Percentiles rank a stretch among this genome's conserved stretches.
phyloP scores from a whole-genome alignment of 2,888 invertebrate species.

The Stenurella melanura region DNA sequence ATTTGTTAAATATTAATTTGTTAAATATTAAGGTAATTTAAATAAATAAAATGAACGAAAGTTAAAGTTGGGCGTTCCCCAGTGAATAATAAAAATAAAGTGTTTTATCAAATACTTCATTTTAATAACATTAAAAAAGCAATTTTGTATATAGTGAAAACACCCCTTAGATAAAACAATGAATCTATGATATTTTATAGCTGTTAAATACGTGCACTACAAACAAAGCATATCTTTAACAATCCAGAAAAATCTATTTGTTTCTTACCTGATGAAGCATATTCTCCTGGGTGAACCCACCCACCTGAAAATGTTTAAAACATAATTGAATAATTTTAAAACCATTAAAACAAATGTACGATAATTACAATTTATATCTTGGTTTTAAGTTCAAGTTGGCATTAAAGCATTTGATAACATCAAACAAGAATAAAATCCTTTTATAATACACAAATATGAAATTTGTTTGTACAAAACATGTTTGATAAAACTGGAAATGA shows the following conservation, averaged over 20 bases:
- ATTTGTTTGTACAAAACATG: no score
- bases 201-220: conserved; percentile 15
- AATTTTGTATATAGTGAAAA: no score
- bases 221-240: conserved; percentile 49
- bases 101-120: no score
- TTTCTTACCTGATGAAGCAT: conserved; percentile 95
- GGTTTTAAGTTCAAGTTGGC: background rate
- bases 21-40: no score
- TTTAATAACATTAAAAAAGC: no score
- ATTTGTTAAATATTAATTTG: no score
- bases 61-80: no score
- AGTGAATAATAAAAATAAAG: no score
- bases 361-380: background rate
- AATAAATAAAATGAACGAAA: no score
- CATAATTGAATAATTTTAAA: background rate
- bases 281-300: conserved; percentile 99
- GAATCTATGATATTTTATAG: conserved; percentile 9
- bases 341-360: background rate
- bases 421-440: background rate
- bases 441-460: no score
- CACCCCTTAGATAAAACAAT: background rate
- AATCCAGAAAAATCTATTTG: background rate
- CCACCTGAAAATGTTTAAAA: conserved; percentile 79
- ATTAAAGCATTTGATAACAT: background rate
- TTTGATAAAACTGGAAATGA: no score